Percentiles rank a stretch among this genome's conserved stretches.
Conservation (phyloP, 2,888 invertebrate species). For the Polyommatus iphigenia region DNA sequence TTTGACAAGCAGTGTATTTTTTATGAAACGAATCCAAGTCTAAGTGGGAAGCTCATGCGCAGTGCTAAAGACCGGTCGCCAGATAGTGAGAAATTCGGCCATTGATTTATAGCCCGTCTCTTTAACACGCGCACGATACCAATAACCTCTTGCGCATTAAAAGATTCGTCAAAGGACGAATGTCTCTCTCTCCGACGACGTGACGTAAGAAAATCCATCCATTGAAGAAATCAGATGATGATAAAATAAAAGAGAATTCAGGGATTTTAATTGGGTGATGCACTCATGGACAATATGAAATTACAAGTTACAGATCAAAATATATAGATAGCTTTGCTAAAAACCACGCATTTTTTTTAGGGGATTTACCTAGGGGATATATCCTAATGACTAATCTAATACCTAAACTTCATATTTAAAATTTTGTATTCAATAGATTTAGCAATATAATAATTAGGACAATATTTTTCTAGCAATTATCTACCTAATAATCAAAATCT, state of each 20-base stretch:
- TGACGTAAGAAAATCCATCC: too few relatives aligned
- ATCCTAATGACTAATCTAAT: neutral
- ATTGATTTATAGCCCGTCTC: too few relatives aligned
- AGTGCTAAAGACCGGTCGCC: neutral
- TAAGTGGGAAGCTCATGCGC: neutral
- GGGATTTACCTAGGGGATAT: neutral
- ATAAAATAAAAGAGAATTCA: neutral
- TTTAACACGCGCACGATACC: too few relatives aligned
- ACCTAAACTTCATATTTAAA: neutral
- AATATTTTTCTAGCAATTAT: neutral
- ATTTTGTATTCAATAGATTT: neutral
- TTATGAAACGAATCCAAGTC: neutral
- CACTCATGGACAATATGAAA: neutral
- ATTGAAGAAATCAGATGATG: neutral
- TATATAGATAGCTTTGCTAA: neutral
- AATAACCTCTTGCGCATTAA: too few relatives aligned
- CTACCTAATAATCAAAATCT: constrained; percentile 2
- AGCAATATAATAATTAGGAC: neutral
- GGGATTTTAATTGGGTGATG: neutral
- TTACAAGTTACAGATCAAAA: neutral
- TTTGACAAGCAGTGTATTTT: neutral
- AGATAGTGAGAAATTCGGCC: neutral
- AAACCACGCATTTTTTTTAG: constrained; percentile 4
- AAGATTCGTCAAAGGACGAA: neutral
- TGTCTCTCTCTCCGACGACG: neutral